Evolutionary conservation across 1,140 invertebrate species (phyloP), one percentile per base, ranked within the genome.

Genomic region (Eriosoma lanigerum): DNA sequence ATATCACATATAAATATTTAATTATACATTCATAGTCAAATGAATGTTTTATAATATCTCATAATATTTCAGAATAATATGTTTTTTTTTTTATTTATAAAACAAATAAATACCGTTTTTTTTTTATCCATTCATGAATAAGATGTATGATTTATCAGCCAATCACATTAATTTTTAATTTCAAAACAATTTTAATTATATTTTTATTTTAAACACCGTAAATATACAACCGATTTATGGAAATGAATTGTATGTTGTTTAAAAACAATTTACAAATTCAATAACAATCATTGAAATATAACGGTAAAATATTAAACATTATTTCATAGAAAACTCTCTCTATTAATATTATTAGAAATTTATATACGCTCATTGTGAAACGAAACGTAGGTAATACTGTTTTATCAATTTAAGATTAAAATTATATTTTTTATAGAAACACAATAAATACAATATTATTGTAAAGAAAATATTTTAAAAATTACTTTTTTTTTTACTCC

Each of bases 1-100:
- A 68, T 68, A 32, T 48, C n/a, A 68, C 24, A n/a, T 19, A 46
- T 32, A 48, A 68, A 68, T 21, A 38, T 48, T 68, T 48, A 26
- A 24, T 26, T 68, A n/a, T n/a, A 68, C 0, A 9, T n/a, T 68
- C n/a, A 46, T 68, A 68, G 21, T 21, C 15, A 48, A 68, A 48
- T 24, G 21, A 21, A 68, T 68, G 26, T 48, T 68, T 48, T 48
- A 24, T 48, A 48, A 48, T 48, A 4, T 46, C 24, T 15, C 5
- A n/a, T 0, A n/a, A n/a, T n/a, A 48, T 32, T 62, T 17, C 6
- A 12, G 1, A 4, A 64, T 64, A 19, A 32, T 32, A 64, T 44
- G 24, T 64, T 64, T 64, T n/a, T 64, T 10, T 44, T 4, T 64
- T 4, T 64, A 0, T 21, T n/a, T n/a, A n/a, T n/a, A n/a, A n/a